phyloP scores from a whole-genome alignment of 2,797 vertebrate genomes.

The Lithobates sylvaticus region DNA sequence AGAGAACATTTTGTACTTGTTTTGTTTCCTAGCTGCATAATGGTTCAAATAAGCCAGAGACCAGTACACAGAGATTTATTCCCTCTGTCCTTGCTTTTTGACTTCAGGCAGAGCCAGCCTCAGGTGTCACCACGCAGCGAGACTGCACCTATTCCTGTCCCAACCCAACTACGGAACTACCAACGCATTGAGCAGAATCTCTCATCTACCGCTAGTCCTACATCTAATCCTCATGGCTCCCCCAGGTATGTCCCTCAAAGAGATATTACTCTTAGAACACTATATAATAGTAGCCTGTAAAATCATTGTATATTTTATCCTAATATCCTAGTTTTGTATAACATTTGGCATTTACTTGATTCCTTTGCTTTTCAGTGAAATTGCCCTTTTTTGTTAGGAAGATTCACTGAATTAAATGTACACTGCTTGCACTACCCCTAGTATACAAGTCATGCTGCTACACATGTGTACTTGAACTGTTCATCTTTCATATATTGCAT shows the following conservation, averaged over 20 bases:
- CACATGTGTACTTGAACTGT: too few relatives aligned
- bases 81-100: conserved; percentile 61
- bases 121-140: conserved; percentile 87
- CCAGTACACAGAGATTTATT: conserved; percentile 57
- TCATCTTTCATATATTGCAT: too few relatives aligned
- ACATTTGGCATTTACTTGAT: too few relatives aligned
- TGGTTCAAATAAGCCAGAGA: conserved; percentile 60
- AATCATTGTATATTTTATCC: too few relatives aligned
- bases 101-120: conserved; percentile 76
- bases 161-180: conserved; percentile 95
- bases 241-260: conserved; percentile 83
- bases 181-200: conserved; percentile 98
- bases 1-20: neutral
- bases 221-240: conserved; percentile 84
- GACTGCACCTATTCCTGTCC: conserved; percentile 93
- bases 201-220: conserved; percentile 87
- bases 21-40: conserved; percentile 34
- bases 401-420: neutral
- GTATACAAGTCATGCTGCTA: neutral
- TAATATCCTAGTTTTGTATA: too few relatives aligned
- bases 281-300: neutral
- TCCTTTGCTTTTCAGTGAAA: neutral
- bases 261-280: too few relatives aligned
- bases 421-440: neutral
- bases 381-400: neutral